Percentiles rank a stretch among this genome's conserved stretches.
phyloP scores from a whole-genome alignment of 64 coral and sea anemone species.

The Dendrophyllia cribrosa region DNA sequence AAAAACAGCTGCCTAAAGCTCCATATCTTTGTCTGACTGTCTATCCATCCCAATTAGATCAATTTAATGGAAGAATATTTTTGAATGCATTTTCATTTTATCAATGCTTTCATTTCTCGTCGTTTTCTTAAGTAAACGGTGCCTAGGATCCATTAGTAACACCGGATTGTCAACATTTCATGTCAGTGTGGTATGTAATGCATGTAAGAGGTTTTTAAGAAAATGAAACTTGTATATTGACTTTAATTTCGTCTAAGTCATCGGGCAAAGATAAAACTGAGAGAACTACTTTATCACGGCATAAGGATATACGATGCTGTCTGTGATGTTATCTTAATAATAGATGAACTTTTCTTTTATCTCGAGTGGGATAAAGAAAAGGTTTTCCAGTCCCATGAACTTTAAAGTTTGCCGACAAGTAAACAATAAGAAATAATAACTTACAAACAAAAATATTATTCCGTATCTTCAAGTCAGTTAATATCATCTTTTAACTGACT shows the following conservation, averaged over 20 bases:
- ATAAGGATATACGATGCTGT: not conserved
- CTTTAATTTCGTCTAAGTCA: not conserved
- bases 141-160: not conserved
- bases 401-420: slow-evolving; percentile 7
- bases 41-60: slow-evolving; percentile 1
- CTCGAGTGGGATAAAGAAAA: not conserved
- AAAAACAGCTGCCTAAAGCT: not conserved
- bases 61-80: slow-evolving; percentile 22
- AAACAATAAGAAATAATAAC: not conserved
- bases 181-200: not conserved
- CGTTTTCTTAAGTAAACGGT: not conserved
- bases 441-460: not conserved
- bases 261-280: no score
- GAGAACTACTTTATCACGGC: not conserved
- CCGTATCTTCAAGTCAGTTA: not conserved
- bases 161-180: not conserved
- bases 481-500: not conserved
- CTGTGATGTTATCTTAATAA: slow-evolving; percentile 3
- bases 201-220: not conserved
- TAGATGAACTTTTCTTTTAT: not conserved
- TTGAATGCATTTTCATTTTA: not conserved
- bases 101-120: not conserved
- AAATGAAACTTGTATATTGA: not conserved
- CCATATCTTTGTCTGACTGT: not conserved
- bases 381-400: not conserved